Evolutionary conservation across 2,797 vertebrate genomes (phyloP).

Genomic region (Picus viridis): DNA sequence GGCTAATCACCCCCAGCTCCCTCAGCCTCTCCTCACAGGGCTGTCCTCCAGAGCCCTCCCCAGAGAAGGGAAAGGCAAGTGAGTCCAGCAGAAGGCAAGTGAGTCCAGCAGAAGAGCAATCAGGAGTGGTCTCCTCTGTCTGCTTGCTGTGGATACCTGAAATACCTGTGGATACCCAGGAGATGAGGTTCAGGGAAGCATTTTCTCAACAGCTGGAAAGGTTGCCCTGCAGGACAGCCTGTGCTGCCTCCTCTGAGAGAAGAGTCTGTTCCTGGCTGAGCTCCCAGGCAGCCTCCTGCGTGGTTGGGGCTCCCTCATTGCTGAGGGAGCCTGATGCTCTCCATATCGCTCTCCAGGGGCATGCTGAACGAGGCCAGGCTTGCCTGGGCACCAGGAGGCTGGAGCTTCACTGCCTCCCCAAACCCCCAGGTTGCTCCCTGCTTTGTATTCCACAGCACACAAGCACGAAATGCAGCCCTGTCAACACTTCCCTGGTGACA

Average conservation of each 20-base stretch:
- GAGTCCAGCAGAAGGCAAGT: too few relatives aligned
- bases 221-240: neutral
- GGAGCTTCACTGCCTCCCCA: neutral
- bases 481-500: neutral
- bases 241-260: neutral
- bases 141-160: neutral
- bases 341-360: neutral
- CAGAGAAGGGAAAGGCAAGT: too few relatives aligned
- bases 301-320: fast-evolving
- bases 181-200: neutral
- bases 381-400: too few relatives aligned
- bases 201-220: neutral
- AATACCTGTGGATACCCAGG: neutral
- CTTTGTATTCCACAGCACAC: neutral
- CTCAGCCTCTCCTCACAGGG: too few relatives aligned
- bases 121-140: neutral
- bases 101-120: neutral
- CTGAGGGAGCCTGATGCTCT: neutral
- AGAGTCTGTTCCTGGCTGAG: neutral
- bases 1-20: too few relatives aligned
- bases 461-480: neutral
- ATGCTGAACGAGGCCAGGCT: fast-evolving
- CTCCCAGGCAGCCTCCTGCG: fast-evolving
- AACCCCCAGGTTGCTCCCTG: neutral
- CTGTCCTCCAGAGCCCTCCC: too few relatives aligned